Conservation (phyloP, 2,113 vertebrate genomes). For the Vidua macroura region DNA sequence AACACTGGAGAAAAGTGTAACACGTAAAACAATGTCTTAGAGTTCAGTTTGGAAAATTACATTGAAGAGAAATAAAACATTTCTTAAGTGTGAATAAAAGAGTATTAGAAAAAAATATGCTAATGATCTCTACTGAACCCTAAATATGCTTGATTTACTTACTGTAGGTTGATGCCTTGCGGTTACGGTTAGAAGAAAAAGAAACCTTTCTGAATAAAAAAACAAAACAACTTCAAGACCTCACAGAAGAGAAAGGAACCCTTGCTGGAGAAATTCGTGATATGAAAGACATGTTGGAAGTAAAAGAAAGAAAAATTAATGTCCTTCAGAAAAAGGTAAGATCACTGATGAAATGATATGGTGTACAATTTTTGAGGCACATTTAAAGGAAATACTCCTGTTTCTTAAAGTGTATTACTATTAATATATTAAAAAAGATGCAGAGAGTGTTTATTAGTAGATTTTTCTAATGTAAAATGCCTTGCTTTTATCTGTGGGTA, state of each 20-base stretch:
- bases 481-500: neutral
- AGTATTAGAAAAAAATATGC: neutral
- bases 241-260: slow-evolving; percentile 97
- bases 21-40: neutral
- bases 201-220: slow-evolving; percentile 98
- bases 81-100: neutral
- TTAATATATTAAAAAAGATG: neutral
- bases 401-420: neutral
- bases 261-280: slow-evolving; percentile 95
- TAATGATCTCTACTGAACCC: neutral
- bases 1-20: neutral
- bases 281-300: slow-evolving; percentile 99
- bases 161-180: slow-evolving; percentile 91
- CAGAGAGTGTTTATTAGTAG: neutral
- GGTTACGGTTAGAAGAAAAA: slow-evolving; percentile 95
- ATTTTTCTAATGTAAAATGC: neutral
- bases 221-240: slow-evolving; percentile 98
- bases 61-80: neutral
- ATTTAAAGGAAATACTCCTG: neutral
- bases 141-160: neutral
- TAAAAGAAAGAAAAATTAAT: slow-evolving; percentile 98
- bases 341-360: neutral
- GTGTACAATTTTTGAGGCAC: neutral
- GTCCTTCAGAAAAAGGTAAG: slow-evolving; percentile 97
- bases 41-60: neutral